Base-by-base conservation (phyloP, 2,888 invertebrate genomes). In the Lordiphosa andalusiaca region DNA sequence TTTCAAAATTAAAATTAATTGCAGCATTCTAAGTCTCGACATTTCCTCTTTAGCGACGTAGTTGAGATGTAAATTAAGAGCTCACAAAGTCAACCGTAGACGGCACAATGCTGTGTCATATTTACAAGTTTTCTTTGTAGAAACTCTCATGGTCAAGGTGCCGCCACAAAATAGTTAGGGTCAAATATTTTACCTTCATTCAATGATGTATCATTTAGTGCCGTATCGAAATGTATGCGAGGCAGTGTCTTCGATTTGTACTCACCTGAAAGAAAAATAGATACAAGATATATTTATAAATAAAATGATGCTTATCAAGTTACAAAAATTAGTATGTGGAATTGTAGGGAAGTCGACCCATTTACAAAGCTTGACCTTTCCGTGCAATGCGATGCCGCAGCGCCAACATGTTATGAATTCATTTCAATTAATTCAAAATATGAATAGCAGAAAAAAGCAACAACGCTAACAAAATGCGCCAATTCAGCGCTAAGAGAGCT, bases 201-300 rank as follows among this genome's bases (percentile, higher is more conserved):
- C 46, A 86, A 73, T 67, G 87, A 84, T 71, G 88, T 85, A 76
- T 88, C 88, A 69, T 85, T 88, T 53, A 87, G 74, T 49, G 89
- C 78, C 69, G 86, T 87, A 74, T 90, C 89, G 72, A 89, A 89
- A 82, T 90, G 89, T 71, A 89, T 89, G 74, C 89, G 89, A 67
- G 90, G 90, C 86, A 90, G 86, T 67, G 90, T 90, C 89, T 89
- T 90, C 77, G 90, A 89, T 82, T 89, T 90, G 86, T 88, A 90
- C 90, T 90, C 90, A 90, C 90, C 90, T 90, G 71, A 75, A 75
- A 58, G 53, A 62, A 75, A 54, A 53, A 41, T 67, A 53, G 25
- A 25, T 7, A 25, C 25, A 7, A 67, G 3, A 37, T 13, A 55
- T 6, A 57, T 30, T 58, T 49, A 19, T 12, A 51, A n/a, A 38